Evolutionary conservation across 2,113 vertebrate species (phyloP).

Genomic region (Trachemys scripta): DNA sequence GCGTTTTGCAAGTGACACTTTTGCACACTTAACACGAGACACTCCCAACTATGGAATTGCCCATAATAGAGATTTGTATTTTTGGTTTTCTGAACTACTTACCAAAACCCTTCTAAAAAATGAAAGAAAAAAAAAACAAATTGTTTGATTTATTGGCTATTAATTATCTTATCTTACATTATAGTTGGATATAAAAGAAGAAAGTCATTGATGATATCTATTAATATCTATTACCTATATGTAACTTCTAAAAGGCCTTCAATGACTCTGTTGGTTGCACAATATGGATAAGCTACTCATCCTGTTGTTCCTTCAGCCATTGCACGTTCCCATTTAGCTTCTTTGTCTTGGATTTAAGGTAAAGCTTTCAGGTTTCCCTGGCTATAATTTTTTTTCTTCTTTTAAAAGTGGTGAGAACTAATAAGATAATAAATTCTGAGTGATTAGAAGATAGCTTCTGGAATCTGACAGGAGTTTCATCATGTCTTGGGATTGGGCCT

Average conservation of each 20-base stretch:
- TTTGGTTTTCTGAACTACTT: background rate
- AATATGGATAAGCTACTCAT: conserved; percentile 28
- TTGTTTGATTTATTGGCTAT: background rate
- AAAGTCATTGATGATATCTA: background rate
- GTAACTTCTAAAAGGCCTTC: conserved; percentile 13
- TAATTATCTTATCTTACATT: background rate
- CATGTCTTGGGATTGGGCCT: conserved; percentile 6
- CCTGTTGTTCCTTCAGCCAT: conserved; percentile 37
- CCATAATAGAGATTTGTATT: background rate
- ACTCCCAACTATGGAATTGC: background rate
- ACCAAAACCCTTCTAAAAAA: background rate
- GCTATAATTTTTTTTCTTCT: conserved; percentile 47
- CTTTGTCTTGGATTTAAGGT: conserved; percentile 36
- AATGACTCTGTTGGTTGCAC: conserved; percentile 42
- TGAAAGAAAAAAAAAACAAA: no score
- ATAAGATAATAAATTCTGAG: conserved; percentile 34
- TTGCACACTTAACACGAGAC: background rate
- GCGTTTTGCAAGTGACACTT: rapidly evolving
- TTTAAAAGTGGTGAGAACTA: conserved; percentile 30
- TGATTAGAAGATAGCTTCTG: conserved; percentile 25
- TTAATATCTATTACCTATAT: background rate
- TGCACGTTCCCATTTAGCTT: conserved; percentile 48
- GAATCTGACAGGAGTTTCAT: conserved; percentile 27
- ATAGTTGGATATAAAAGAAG: background rate
- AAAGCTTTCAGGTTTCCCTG: conserved; percentile 50